Percentiles rank a stretch among this genome's conserved stretches.
phyloP scores from a whole-genome alignment of 2,113 vertebrate species.

The Phylloscopus trochilus region DNA sequence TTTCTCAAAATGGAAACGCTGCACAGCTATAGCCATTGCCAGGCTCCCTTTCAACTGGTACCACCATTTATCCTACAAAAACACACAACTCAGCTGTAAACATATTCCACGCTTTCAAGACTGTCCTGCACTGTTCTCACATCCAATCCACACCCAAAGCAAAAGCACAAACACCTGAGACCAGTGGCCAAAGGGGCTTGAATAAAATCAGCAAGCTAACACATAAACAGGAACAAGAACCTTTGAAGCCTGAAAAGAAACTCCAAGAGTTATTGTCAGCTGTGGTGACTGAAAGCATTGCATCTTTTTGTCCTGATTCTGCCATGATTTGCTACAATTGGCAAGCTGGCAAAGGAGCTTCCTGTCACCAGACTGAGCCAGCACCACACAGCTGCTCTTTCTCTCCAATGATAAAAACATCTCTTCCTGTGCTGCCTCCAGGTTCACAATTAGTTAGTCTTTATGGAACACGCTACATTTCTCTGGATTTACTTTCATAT shows the following conservation, averaged over 20 bases:
- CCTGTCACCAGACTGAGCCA: not conserved
- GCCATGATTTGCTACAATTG: not conserved
- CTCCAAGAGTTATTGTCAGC: not conserved
- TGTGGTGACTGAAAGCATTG: not conserved
- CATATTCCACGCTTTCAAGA: not conserved
- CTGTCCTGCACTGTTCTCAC: not conserved
- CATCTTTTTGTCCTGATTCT: not conserved
- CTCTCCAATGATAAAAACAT: not conserved
- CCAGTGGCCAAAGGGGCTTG: not conserved
- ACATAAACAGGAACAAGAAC: not conserved
- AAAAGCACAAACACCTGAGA: not conserved
- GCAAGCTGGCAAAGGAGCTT: not conserved
- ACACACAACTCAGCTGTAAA: not conserved
- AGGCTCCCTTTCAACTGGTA: not conserved
- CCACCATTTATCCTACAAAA: not conserved
- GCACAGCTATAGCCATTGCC: not conserved
- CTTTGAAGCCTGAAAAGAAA: not conserved
- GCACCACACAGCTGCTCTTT: not conserved
- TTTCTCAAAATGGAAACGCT: not conserved
- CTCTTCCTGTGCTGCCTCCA: not conserved
- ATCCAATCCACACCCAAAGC: not conserved
- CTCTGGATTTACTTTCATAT: not conserved
- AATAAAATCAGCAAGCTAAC: not conserved
- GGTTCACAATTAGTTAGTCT: not conserved
- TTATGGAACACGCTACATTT: not conserved